phyloP scores from a whole-genome alignment of 2,888 invertebrate species.

The Ophonus ardosiacus region DNA sequence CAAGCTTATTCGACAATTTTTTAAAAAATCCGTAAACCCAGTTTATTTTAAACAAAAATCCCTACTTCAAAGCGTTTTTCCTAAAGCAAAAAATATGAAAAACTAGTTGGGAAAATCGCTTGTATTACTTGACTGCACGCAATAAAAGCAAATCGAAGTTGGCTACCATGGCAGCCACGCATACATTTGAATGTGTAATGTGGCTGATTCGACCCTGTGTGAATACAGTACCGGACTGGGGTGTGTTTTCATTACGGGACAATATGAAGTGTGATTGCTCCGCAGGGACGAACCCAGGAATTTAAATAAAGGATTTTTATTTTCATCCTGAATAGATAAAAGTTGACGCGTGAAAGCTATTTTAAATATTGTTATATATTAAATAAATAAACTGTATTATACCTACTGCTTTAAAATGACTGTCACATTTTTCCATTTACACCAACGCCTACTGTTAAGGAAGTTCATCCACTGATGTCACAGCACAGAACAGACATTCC shows the following conservation, averaged over 20 bases:
- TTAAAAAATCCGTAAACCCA: neutral
- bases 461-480: no score
- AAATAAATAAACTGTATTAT: no score
- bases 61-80: neutral
- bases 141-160: constrained; percentile 24
- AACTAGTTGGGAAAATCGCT: neutral
- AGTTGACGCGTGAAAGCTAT: no score
- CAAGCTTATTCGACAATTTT: no score
- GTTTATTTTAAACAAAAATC: neutral
- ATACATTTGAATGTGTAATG: constrained; percentile 21
- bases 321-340: neutral
- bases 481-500: no score
- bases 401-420: no score
- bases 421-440: no score
- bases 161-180: neutral
- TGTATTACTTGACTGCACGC: neutral
- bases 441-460: no score
- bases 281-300: neutral
- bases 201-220: constrained; percentile 7
- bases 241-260: neutral
- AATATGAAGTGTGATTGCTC: neutral
- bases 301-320: constrained; percentile 10
- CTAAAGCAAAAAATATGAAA: neutral
- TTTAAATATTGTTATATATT: no score
- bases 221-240: neutral